Conservation (phyloP, 2,797 vertebrate species). For the Melanogrammus aeglefinus region DNA sequence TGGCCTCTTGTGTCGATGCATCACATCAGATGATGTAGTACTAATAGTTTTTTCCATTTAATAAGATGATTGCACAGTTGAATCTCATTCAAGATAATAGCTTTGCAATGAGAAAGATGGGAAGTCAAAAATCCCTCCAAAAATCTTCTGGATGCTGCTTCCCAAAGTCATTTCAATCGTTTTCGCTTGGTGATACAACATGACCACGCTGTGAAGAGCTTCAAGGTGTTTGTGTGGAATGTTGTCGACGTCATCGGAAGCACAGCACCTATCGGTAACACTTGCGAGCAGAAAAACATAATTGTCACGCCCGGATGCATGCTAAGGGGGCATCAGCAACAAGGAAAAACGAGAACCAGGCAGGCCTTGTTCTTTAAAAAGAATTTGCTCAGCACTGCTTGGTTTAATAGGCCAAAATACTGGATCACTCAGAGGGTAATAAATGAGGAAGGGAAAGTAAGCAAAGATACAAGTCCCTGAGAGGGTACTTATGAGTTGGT, state of each 20-base stretch:
- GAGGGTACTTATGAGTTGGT: conserved; percentile 23
- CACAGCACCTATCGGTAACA: not conserved
- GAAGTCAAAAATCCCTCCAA: too few relatives aligned
- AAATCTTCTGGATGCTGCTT: not conserved
- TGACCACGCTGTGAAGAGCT: not conserved
- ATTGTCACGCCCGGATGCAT: not conserved
- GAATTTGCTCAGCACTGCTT: not conserved
- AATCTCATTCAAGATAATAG: too few relatives aligned
- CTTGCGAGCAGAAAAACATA: not conserved
- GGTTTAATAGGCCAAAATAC: conserved; percentile 18
- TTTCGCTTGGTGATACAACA: not conserved
- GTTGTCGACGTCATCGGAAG: not conserved
- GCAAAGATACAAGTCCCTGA: conserved; percentile 27
- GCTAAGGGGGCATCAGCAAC: not conserved
- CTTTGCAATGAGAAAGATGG: not conserved
- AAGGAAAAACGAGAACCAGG: not conserved
- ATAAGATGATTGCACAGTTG: too few relatives aligned
- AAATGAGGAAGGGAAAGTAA: conserved; percentile 13
- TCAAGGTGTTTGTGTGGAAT: not conserved
- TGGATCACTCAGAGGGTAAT: conserved; percentile 3
- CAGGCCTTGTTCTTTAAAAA: conserved; percentile 5
- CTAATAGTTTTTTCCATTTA: too few relatives aligned
- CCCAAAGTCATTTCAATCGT: not conserved
- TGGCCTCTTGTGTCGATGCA: too few relatives aligned
- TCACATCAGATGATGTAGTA: too few relatives aligned